These are phyloP conservation scores for Sander vitreus DNA, from an alignment of 2,113 vertebrate genomes.

Conservation along the genomic window DNA sequence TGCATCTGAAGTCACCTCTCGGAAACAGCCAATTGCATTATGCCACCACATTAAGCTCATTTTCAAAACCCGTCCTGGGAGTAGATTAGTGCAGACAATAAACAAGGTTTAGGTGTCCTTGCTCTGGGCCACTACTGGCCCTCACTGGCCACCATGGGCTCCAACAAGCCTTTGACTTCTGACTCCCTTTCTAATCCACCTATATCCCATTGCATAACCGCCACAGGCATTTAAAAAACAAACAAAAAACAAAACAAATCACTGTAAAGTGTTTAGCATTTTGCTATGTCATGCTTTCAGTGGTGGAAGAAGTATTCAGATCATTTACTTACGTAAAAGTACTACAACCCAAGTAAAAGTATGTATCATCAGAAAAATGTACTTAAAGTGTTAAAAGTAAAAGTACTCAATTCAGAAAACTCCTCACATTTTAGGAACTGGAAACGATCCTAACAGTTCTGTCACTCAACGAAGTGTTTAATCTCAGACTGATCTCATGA, in stretches of 20 bases:
- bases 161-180: slow-evolving; percentile 14
- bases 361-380: no score
- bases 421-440: no score
- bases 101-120: slow-evolving; percentile 52
- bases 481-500: no score
- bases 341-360: no score
- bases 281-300: neutral
- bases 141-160: neutral
- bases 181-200: slow-evolving; percentile 1
- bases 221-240: neutral
- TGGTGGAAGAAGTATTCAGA: no score
- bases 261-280: neutral
- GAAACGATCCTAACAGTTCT: no score
- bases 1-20: slow-evolving; percentile 22
- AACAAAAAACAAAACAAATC: no score
- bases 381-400: no score
- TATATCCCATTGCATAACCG: neutral
- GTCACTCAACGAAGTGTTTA: no score
- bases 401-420: no score
- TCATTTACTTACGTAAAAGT: no score
- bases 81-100: slow-evolving; percentile 29
- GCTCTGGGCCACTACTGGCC: slow-evolving; percentile 18
- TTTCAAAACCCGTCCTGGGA: slow-evolving; percentile 17
- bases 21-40: slow-evolving; percentile 28
- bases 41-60: slow-evolving; percentile 41